Conservation (phyloP, 2,888 invertebrate species). For the Drosophila recens region DNA sequence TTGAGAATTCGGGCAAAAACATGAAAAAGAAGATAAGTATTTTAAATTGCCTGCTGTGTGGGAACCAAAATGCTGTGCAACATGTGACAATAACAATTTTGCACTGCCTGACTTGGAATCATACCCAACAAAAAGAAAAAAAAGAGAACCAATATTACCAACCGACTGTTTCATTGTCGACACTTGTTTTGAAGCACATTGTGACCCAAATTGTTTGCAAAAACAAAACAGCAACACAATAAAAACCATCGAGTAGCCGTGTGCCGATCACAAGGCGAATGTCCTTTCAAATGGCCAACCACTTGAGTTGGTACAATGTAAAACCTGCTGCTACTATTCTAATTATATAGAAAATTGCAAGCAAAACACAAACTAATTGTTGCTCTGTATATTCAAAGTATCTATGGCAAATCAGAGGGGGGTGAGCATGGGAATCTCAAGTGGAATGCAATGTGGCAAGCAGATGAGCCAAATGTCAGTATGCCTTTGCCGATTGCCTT, state of each 20-base stretch:
- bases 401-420: conserved; percentile 20
- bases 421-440: conserved; percentile 70
- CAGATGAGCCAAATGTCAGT: conserved; percentile 68
- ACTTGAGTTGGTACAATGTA: conserved; percentile 68
- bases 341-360: conserved; percentile 74
- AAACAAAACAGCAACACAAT: conserved; percentile 44
- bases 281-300: conserved; percentile 37
- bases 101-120: conserved; percentile 57
- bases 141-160: conserved; percentile 32
- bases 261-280: conserved; percentile 48
- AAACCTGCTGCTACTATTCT: conserved; percentile 63
- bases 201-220: conserved; percentile 74
- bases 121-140: conserved; percentile 8
- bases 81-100: conserved; percentile 74
- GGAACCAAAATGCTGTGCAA: conserved; percentile 74
- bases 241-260: conserved; percentile 49
- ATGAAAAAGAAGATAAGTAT: conserved; percentile 38
- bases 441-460: conserved; percentile 72
- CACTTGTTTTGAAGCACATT: conserved; percentile 71
- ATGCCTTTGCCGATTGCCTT: conserved; percentile 48
- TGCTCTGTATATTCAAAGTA: conserved; percentile 30
- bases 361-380: conserved; percentile 77
- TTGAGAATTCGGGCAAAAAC: conserved; percentile 57
- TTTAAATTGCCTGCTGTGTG: conserved; percentile 75
- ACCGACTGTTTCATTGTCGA: conserved; percentile 67